Percentiles rank a stretch among this genome's conserved stretches.
phyloP scores from a whole-genome alignment of 1,140 invertebrate genomes.

The Goniozus legneri region DNA sequence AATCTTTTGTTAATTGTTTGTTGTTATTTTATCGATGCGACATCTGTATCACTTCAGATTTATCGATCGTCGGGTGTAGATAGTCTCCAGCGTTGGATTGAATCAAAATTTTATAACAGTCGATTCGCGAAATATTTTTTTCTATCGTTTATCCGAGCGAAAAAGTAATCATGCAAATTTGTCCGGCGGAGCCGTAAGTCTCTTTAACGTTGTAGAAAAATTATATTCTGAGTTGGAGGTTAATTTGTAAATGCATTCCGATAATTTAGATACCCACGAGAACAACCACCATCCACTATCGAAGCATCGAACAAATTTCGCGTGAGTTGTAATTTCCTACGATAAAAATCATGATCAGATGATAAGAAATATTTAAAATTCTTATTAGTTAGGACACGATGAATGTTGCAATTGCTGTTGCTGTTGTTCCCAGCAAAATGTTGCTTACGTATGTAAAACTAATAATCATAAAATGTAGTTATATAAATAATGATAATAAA shows the following conservation, averaged over 20 bases:
- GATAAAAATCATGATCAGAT: no score
- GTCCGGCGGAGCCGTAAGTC: slow-evolving; percentile 30
- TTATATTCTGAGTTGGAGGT: background rate
- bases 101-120: no score
- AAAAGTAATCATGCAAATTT: slow-evolving; percentile 48
- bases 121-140: no score
- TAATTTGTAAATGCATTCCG: background rate
- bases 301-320: slow-evolving; percentile 39
- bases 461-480: background rate
- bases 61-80: no score
- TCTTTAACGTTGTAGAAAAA: slow-evolving; percentile 6
- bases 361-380: slow-evolving; percentile 2
- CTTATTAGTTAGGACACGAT: slow-evolving; percentile 35
- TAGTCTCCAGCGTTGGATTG: no score
- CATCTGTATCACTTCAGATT: no score
- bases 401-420: slow-evolving; percentile 41
- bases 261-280: slow-evolving; percentile 9
- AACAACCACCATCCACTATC: slow-evolving; percentile 26
- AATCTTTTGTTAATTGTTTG: no score
- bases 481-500: slow-evolving; percentile 3
- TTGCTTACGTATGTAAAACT: slow-evolving; percentile 28
- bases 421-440: slow-evolving; percentile 28
- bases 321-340: slow-evolving; percentile 34
- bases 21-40: no score
- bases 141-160: no score